These are phyloP conservation scores for Hydrolagus colliei DNA, from an alignment of 2,797 vertebrate species.

Conservation along the genomic window DNA sequence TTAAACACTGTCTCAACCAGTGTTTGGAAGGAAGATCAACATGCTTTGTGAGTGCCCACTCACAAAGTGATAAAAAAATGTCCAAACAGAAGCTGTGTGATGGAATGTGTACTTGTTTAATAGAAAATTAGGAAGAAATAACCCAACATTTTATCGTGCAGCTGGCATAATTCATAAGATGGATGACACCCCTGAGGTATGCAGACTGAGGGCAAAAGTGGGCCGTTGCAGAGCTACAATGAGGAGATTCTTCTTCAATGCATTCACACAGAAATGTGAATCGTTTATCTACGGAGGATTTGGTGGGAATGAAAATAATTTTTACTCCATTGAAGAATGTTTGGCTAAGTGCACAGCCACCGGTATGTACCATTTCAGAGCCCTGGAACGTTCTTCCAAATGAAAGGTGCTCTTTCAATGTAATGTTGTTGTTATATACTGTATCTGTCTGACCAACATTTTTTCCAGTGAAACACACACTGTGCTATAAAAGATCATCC, in stretches of 20 bases:
- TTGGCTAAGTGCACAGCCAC: constrained; percentile 59
- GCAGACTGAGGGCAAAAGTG: constrained; percentile 66
- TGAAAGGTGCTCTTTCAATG: too few relatives aligned
- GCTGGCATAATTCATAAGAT: constrained; percentile 42
- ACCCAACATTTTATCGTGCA: constrained; percentile 21
- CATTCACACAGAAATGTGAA: constrained; percentile 61
- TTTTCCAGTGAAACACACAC: too few relatives aligned
- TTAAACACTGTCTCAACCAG: too few relatives aligned
- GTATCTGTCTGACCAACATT: too few relatives aligned
- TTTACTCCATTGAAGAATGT: constrained; percentile 64
- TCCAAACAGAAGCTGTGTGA: background rate
- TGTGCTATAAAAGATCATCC: too few relatives aligned
- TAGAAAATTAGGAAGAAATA: background rate
- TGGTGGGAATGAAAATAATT: constrained; percentile 78
- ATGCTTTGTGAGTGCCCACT: too few relatives aligned
- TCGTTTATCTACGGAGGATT: constrained; percentile 80
- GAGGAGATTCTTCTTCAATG: constrained; percentile 65
- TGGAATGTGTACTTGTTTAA: background rate
- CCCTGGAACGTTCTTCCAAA: too few relatives aligned
- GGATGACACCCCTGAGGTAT: constrained; percentile 62
- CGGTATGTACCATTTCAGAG: constrained; percentile 52
- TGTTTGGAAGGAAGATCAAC: too few relatives aligned
- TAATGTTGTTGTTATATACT: too few relatives aligned
- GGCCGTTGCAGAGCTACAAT: constrained; percentile 73
- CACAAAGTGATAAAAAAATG: too few relatives aligned